Conservation (phyloP, 2,797 vertebrate genomes). For the Molossus molossus region DNA sequence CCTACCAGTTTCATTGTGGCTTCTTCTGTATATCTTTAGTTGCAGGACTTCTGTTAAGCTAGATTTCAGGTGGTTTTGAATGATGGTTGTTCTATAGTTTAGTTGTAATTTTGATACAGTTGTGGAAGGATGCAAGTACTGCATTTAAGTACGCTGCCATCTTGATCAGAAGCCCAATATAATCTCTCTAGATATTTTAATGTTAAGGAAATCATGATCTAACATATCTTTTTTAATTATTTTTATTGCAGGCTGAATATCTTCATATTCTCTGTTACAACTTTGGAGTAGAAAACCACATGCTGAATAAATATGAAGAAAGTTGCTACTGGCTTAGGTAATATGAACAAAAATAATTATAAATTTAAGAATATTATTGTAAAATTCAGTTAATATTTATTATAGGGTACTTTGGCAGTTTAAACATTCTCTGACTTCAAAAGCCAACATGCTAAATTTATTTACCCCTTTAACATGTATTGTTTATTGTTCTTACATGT, state of each 20-base stretch:
- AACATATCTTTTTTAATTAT: not conserved
- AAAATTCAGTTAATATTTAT: constrained; percentile 55
- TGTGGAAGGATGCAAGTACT: not conserved
- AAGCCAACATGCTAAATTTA: constrained; percentile 58
- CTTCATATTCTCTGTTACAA: constrained; percentile 96
- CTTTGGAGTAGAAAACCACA: constrained; percentile 94
- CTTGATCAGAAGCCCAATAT: not conserved
- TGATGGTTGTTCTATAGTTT: not conserved
- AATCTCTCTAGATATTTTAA: not conserved
- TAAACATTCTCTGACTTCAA: constrained; percentile 68
- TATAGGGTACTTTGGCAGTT: constrained; percentile 17
- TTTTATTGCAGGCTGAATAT: constrained; percentile 91
- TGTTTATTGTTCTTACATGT: constrained; percentile 66
- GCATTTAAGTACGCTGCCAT: not conserved
- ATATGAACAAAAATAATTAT: constrained; percentile 70
- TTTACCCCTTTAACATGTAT: constrained; percentile 65
- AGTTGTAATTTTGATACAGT: not conserved
- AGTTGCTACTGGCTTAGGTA: constrained; percentile 97
- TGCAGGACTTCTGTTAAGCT: not conserved
- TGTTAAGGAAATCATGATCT: constrained; percentile 63
- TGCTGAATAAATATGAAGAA: constrained; percentile 92
- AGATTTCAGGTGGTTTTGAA: not conserved
- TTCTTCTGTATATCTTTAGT: not conserved
- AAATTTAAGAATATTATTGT: constrained; percentile 42
- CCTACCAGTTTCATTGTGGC: not conserved